Base-by-base conservation (phyloP, 2,888 invertebrate genomes). In the Xestia ashworthii region DNA sequence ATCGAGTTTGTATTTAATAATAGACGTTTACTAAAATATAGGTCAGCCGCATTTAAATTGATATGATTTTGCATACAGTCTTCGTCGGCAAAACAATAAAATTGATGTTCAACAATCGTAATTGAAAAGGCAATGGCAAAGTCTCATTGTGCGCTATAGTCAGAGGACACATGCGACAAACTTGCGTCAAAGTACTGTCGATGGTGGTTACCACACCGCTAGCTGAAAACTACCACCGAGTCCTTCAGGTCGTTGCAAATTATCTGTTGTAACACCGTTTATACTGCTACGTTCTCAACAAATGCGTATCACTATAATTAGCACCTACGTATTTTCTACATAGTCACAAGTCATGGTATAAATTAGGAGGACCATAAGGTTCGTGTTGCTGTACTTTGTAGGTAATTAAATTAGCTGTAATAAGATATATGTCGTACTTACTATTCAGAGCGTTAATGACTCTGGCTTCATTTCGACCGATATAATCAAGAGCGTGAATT, bases 131-230 rank as follows among this genome's bases (percentile, higher is more conserved):
- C 83, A 84, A 82, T 89, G 84, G 87, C 81, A 90, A 90, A 91
- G 89, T 89, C 67, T 76, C 86, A 90, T 92, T 91, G 92, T 90
- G 87, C 84, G 83, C 81, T 60, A 73, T 88, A 85, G 86, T 85
- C 79, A 90, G 88, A 91, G 84, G 89, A 89, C 81, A 89, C 89
- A 93, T 92, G 90, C 91, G 90, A 88, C 87, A 91, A 88, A 78
- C 81, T 91, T 90, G 88, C 88, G 83, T 85, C 87, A 89, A 87
- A 78, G 76, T 82, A 74, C 81, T 78, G 80, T 75, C 82, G 80
- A 88, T 90, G 88, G 88, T 90, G 86, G 80, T 90, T 90, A 75
- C 87, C 80, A 89, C 82, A 91, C 76, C 41, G 78, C 73, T 74
- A 67, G 66, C 85, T 90, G 86, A 90, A 89, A 86, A 87, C 83